Evolutionary conservation across 2,888 invertebrate species (phyloP), one percentile per base, ranked within the genome.

Genomic region (Leptopilina drosophilae): DNA sequence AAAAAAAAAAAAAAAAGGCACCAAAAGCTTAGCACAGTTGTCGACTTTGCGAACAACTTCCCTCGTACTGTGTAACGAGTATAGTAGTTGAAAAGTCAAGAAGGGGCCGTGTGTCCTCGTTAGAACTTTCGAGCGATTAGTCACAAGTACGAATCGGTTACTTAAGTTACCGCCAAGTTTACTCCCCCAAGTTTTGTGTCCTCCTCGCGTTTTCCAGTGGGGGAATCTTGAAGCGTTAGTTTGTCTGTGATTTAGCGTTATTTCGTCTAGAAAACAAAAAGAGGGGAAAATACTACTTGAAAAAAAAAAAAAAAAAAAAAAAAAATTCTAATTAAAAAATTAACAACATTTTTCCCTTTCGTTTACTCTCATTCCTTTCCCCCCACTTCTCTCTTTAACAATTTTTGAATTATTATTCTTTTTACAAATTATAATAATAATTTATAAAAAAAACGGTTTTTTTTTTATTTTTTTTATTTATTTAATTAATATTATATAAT

Each of bases 121-220:
- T 78, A 79, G 67, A 69, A 77, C 64, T 79, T 77, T 77, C 79
- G 49, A 79, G 53, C 79, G 77, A 77, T 77, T 79, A 77, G 76
- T 79, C 67, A 79, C 77, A 79, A 53, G 79, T 77, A 77, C 62
- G 64, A 69, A 69, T 77, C 59, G 56, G 75, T 66, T 76, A 76
- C 78, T 78, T 76, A 53, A 76, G 59, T 66, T 78, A 78, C 75
- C 65, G 53, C 73, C 73, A 75, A 78, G 67, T 77, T 78, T 64
- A 65, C 66, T 76, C 66, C 12, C 49, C 49, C 65, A 49, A 65
- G 78, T 76, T 46, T 42, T 65, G 66, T 59, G 66, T 59, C 59
- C 33, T 56, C 53, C 14, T 49, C 49, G 11, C 56, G 40, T 40
- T 56, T 33, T 15, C n/a, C 67, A 9, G 2, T 33, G 33, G 73